Percentiles rank a stretch among this genome's conserved stretches.
These are phyloP conservation scores for Hyperoodon ampullatus DNA, from an alignment of 2,113 vertebrate genomes.

Conservation along the genomic window DNA sequence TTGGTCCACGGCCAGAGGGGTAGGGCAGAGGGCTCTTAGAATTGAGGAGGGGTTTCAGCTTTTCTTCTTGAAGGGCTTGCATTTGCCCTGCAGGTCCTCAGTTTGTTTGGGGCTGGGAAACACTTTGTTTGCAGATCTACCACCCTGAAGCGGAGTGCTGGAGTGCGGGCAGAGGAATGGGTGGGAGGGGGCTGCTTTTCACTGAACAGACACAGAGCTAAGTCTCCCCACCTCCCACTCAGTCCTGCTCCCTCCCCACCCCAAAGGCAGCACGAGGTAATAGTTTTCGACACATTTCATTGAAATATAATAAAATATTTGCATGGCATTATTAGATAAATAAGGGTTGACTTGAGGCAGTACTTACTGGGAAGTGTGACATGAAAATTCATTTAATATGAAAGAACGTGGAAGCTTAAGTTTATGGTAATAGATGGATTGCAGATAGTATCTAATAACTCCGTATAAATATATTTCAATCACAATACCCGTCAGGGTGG, in stretches of 20 bases:
- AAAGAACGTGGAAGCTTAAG: conserved; percentile 85
- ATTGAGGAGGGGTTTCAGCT: neutral
- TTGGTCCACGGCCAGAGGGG: neutral
- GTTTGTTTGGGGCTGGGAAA: neutral
- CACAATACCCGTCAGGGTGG: conserved; percentile 33
- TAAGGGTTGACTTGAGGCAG: conserved; percentile 87
- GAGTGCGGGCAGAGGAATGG: accelerated
- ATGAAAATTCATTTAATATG: conserved; percentile 88
- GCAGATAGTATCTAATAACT: conserved; percentile 84
- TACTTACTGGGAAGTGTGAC: conserved; percentile 86
- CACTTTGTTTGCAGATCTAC: neutral
- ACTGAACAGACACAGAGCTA: neutral
- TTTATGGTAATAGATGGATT: conserved; percentile 85
- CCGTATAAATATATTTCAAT: conserved; percentile 78
- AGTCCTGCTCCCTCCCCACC: conserved; percentile 1
- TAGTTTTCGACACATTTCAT: conserved; percentile 84
- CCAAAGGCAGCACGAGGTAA: conserved; percentile 81
- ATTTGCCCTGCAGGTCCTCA: neutral
- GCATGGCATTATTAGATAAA: conserved; percentile 88
- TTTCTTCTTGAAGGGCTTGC: neutral
- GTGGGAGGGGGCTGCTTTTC: too few species aligned
- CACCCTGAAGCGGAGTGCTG: neutral
- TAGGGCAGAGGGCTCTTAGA: neutral
- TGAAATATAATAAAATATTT: conserved; percentile 89
- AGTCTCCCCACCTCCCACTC: neutral